These are phyloP conservation scores for Peromyscus leucopus DNA, from an alignment of 2,113 vertebrate genomes.

Conservation along the genomic window DNA sequence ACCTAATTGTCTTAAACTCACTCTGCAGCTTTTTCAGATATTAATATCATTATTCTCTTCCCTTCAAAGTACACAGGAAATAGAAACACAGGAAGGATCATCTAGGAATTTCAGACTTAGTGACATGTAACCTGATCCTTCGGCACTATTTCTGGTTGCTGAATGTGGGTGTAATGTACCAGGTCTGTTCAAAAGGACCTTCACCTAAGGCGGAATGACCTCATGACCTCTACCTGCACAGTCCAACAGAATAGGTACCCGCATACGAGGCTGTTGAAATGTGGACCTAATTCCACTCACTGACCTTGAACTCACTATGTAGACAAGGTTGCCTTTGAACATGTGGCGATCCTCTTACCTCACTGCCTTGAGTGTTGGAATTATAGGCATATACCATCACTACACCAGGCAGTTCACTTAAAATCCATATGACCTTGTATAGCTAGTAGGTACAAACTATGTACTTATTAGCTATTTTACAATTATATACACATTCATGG, in stretches of 20 bases:
- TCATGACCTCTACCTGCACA: not conserved
- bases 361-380: not conserved
- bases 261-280: not conserved
- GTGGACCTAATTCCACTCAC: not conserved
- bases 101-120: not conserved
- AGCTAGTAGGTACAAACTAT: not conserved
- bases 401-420: not conserved
- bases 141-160: not conserved
- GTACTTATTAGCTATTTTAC: not conserved
- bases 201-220: not conserved
- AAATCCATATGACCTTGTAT: not conserved
- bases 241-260: not conserved
- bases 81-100: slow-evolving; percentile 36
- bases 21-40: slow-evolving; percentile 36
- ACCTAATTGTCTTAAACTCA: not conserved
- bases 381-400: not conserved
- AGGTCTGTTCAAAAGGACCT: not conserved
- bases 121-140: not conserved
- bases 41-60: not conserved
- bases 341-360: not conserved
- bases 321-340: not conserved
- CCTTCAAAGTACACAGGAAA: slow-evolving; percentile 50
- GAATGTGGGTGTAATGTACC: not conserved
- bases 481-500: slow-evolving; percentile 21
- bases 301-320: not conserved